These are phyloP conservation scores for Formica exsecta DNA, from an alignment of 1,140 invertebrate genomes.

Conservation along the genomic window DNA sequence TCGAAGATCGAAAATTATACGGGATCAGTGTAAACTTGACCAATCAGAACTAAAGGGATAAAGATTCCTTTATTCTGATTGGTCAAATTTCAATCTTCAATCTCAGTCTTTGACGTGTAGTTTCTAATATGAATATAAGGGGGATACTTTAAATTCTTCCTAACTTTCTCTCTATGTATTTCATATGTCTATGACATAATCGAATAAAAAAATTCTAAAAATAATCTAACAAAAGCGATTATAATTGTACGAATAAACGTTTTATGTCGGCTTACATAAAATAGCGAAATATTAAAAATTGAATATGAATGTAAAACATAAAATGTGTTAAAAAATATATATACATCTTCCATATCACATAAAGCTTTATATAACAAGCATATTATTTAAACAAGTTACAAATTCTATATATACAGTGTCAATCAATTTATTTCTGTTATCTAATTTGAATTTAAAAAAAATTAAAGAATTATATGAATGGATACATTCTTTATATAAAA, in stretches of 20 bases:
- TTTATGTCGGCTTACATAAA: not conserved
- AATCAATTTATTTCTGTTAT: not conserved
- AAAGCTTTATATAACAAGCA: not conserved
- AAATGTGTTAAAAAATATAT: not conserved
- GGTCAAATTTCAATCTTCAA: too few relatives aligned
- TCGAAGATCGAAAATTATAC: too few relatives aligned
- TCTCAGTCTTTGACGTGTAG: too few relatives aligned
- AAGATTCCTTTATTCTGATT: too few relatives aligned
- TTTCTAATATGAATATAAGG: too few relatives aligned
- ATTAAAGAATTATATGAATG: not conserved
- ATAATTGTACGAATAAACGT: not conserved
- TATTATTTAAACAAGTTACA: not conserved
- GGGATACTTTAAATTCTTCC: too few relatives aligned
- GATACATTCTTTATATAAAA: conserved; percentile 4
- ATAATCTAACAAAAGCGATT: not conserved
- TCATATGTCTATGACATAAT: not conserved
- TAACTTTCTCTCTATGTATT: too few relatives aligned
- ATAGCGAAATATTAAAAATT: not conserved
- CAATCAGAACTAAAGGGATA: too few relatives aligned
- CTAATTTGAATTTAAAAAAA: not conserved
- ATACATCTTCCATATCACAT: not conserved
- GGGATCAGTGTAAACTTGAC: too few relatives aligned
- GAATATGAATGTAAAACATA: not conserved
- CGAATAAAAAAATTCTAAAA: not conserved
- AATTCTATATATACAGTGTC: not conserved